phyloP scores from a whole-genome alignment of 2,888 invertebrate genomes.

The Cotesia congregata region DNA sequence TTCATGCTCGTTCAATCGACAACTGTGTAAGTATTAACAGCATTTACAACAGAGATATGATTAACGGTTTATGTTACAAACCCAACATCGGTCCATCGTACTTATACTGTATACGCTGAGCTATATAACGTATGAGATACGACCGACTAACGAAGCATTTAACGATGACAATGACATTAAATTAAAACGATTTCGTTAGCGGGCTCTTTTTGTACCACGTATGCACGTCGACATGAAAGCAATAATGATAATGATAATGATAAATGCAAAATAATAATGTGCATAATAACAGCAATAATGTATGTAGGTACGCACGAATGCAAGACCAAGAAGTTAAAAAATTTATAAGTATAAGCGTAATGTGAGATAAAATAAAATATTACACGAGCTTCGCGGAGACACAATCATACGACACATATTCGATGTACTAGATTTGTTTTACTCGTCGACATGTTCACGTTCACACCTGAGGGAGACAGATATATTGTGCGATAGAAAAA shows the following conservation, averaged over 20 bases:
- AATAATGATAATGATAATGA: neutral
- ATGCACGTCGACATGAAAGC: neutral
- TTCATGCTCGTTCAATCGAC: slow-evolving; percentile 18
- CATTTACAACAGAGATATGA: slow-evolving; percentile 3
- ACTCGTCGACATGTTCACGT: neutral
- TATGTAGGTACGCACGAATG: neutral
- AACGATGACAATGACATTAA: slow-evolving; percentile 55
- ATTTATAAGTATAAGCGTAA: slow-evolving; percentile 1
- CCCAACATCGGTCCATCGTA: slow-evolving; percentile 22
- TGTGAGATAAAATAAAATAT: slow-evolving; percentile 1
- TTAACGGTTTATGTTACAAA: slow-evolving; percentile 16
- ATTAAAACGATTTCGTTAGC: slow-evolving; percentile 45
- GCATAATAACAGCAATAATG: neutral
- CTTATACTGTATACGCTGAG: neutral
- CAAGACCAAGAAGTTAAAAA: neutral
- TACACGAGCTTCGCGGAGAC: slow-evolving; percentile 9
- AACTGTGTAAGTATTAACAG: slow-evolving; percentile 24
- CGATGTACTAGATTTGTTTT: slow-evolving; percentile 24
- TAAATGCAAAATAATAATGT: neutral
- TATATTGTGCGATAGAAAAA: slow-evolving; percentile 19
- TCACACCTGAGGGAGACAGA: slow-evolving; percentile 15
- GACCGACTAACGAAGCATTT: slow-evolving; percentile 56
- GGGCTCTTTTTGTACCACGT: slow-evolving; percentile 7
- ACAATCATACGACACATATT: slow-evolving; percentile 19
- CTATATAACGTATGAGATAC: slow-evolving; percentile 51